phyloP scores from a whole-genome alignment of 2,888 invertebrate genomes.

The Ophion ellenae region DNA sequence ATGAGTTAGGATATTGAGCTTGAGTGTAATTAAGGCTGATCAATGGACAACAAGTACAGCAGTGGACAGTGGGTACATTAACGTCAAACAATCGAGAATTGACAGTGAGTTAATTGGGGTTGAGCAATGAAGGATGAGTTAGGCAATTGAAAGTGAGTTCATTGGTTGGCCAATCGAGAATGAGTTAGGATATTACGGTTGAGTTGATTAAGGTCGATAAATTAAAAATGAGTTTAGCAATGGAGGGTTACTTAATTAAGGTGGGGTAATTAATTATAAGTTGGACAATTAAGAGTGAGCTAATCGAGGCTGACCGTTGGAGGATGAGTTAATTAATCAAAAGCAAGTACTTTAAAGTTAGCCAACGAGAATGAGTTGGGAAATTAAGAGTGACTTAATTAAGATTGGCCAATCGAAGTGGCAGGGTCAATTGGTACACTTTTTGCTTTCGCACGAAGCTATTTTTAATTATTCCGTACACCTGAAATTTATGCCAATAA shows the following conservation, averaged over 20 bases:
- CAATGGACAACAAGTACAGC: neutral
- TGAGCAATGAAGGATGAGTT: neutral
- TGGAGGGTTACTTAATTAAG: no score
- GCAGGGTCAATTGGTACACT: constrained; percentile 14
- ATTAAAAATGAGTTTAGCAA: no score
- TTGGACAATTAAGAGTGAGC: neutral
- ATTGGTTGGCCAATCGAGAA: neutral
- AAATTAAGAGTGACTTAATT: constrained; percentile 20
- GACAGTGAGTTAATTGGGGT: no score
- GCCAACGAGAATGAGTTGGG: neutral
- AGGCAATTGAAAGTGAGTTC: constrained; percentile 9
- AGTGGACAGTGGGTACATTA: neutral
- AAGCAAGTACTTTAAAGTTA: no score
- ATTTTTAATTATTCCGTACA: constrained; percentile 44
- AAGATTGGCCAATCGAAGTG: neutral
- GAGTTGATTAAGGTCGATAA: constrained; percentile 11
- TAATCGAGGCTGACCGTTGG: constrained; percentile 1
- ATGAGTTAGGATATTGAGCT: neutral
- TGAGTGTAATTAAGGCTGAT: constrained; percentile 3
- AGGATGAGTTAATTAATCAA: neutral
- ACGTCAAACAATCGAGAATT: neutral
- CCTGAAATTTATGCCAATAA: constrained; percentile 47
- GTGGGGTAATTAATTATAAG: neutral
- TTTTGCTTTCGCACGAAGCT: constrained; percentile 17
- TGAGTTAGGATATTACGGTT: neutral